These are phyloP conservation scores for Andrena bicolor DNA, from an alignment of 2,888 invertebrate genomes.

Conservation along the genomic window DNA sequence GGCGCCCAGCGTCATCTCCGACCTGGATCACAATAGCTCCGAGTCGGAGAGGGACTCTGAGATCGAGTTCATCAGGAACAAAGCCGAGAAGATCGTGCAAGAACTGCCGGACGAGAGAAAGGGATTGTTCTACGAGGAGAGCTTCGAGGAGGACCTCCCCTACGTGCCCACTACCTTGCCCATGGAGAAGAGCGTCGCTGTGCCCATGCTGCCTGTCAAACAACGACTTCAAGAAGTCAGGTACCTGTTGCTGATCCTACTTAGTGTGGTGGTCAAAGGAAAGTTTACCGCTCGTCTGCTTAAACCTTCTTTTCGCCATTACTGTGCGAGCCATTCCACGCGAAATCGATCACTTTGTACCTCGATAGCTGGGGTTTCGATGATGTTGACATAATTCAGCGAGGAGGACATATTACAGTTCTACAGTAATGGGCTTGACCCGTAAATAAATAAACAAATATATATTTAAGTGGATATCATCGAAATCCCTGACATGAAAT, in stretches of 20 bases:
- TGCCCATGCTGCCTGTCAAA: slow-evolving; percentile 93
- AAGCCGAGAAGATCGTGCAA: slow-evolving; percentile 87
- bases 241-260: slow-evolving; percentile 56
- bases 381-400: no score
- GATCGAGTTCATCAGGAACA: slow-evolving; percentile 85
- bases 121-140: slow-evolving; percentile 92
- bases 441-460: no score
- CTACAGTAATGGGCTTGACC: no score
- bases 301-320: not conserved
- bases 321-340: no score
- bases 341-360: no score
- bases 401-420: no score
- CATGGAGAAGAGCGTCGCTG: slow-evolving; percentile 92
- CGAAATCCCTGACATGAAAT: no score
- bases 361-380: no score
- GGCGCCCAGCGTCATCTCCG: slow-evolving; percentile 78
- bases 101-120: slow-evolving; percentile 89
- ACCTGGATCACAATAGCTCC: slow-evolving; percentile 86
- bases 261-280: no score
- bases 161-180: slow-evolving; percentile 96
- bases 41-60: slow-evolving; percentile 92
- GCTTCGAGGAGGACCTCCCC: slow-evolving; percentile 93
- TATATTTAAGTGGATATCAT: no score
- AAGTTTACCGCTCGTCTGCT: no score
- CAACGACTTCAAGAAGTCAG: slow-evolving; percentile 86